Percentiles rank a stretch among this genome's conserved stretches.
phyloP scores from a whole-genome alignment of 2,888 invertebrate genomes.

The Xestia c-nigrum region DNA sequence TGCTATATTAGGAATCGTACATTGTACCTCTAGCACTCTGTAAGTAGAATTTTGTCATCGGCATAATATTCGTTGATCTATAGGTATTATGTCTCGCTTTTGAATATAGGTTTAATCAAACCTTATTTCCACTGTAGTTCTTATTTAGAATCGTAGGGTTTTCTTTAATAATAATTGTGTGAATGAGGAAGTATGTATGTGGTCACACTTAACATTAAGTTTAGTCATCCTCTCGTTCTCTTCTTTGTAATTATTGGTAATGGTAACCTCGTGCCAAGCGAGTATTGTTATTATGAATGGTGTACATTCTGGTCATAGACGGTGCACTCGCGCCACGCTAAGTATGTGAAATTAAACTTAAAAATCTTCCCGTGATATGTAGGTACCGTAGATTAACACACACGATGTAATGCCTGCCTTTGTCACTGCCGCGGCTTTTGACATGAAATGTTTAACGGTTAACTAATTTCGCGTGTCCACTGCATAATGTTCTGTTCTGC shows the following conservation, averaged over 20 bases:
- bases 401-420: slow-evolving; percentile 69
- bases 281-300: slow-evolving; percentile 82
- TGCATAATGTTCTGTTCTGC: slow-evolving; percentile 41
- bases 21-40: slow-evolving; percentile 75
- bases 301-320: slow-evolving; percentile 90
- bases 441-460: slow-evolving; percentile 48
- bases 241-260: slow-evolving; percentile 77
- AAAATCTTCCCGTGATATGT: slow-evolving; percentile 73
- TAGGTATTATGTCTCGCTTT: slow-evolving; percentile 81
- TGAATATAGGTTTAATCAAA: slow-evolving; percentile 78
- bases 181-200: slow-evolving; percentile 85
- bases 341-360: slow-evolving; percentile 78
- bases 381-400: slow-evolving; percentile 68
- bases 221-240: slow-evolving; percentile 79
- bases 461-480: slow-evolving; percentile 39
- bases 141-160: slow-evolving; percentile 82
- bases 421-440: slow-evolving; percentile 66
- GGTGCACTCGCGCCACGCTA: slow-evolving; percentile 79
- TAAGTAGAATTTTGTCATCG: slow-evolving; percentile 75
- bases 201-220: slow-evolving; percentile 85
- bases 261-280: slow-evolving; percentile 79
- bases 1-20: slow-evolving; percentile 73
- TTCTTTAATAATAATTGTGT: slow-evolving; percentile 80
- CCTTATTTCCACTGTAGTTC: slow-evolving; percentile 83
- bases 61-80: slow-evolving; percentile 82